Evolutionary conservation across 2,888 invertebrate species (phyloP), one percentile per base, ranked within the genome.

Genomic region (Polydrusus tereticollis): DNA sequence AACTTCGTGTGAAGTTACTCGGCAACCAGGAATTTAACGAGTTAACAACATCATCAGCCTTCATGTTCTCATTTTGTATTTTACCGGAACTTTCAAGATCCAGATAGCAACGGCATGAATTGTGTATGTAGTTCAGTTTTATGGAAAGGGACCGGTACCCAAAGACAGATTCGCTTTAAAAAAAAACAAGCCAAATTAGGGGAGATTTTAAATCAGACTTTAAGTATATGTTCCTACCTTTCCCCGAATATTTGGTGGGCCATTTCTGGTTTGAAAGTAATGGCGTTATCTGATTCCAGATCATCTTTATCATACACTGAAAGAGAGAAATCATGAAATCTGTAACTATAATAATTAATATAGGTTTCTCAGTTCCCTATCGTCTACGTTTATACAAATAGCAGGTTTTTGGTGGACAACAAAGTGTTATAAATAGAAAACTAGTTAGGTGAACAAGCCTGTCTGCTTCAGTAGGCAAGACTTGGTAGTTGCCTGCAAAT

Each of bases 241-340:
- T 95, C 94, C 4, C 96, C 96, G 85, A 96, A 97, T 69, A 97
- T 92, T 86, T 98, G 97, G 87, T 98, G 96, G 62, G 95, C 94
- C 94, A 97, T 96, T 67, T 92, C 92, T 0, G 97, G 96, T 38
- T 89, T 87, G 82, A 96, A 96, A 8, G 72, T 68, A 23, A 77
- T 71, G 29, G 29, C 41, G 10, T 76, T 73, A 12, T 65, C 72
- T 3, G 74, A 69, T 16, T 64, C 52, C 14, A 80, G 47, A 59
- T 80, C 78, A 18, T 78, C 73, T 64, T 75, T 66, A 47, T 76
- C 75, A 57, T 76, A 77, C 21, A 81, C 80, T 81, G 59, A 38
- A 73, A 73, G n/a, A 50, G 18, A 20, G 16, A 21, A 20, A 16
- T n/a, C n/a, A n/a, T 23, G 21, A 18, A 16, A 18, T 38, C 23